Base-by-base conservation (phyloP, 2,113 vertebrate genomes). In the Steatornis caripensis region DNA sequence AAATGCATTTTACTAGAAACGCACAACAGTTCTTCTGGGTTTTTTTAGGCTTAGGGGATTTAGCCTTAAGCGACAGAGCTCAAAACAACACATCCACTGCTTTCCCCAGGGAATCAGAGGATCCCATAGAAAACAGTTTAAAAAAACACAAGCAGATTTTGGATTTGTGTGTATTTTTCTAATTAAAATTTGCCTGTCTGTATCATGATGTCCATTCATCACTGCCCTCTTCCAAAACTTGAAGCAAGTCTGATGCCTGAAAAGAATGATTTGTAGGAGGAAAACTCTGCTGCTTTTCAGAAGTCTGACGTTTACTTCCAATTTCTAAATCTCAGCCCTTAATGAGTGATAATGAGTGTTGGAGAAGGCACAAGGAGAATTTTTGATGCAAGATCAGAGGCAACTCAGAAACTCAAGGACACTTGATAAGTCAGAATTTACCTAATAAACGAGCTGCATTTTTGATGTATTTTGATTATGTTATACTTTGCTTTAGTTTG, bases 371-470 rank as follows among this genome's bases (percentile, higher is more conserved):
- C 93, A 96, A 97, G 80, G 78, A 97, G 90, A 90, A 85, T 96
- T 91, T 95, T 87, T 95, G 61, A 94, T 97, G 61, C 43, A 72
- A 84, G 90, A 88, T 95, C 74, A 93, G 91, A 96, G 70, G 53
- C 76, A 58, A 82, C 85, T 71, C 48, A 89, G 87, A 91, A 87
- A 94, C 77, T 74, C 94, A 94, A 74, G 87, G 68, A 87, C 80
- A 93, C 74, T 91, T 91, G 34, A 90, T 32, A 94, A 96, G 88
- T 96, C 91, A 96, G 69, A 97, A 96, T 96, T 95, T 96, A 96
- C 92, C 95, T 97, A 96, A 94, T 91, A 95, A 97, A 93, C 14
- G 68, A 97, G 81, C 22, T 86, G 71, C 77, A 94, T 91, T 97
- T 95, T 87, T 74, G 37, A 84, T 94, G 90, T 89, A 37, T 93